Percentiles rank a stretch among this genome's conserved stretches.
These are phyloP conservation scores for Pantelozetes paolii DNA, from an alignment of 2,888 invertebrate genomes.

Conservation along the genomic window DNA sequence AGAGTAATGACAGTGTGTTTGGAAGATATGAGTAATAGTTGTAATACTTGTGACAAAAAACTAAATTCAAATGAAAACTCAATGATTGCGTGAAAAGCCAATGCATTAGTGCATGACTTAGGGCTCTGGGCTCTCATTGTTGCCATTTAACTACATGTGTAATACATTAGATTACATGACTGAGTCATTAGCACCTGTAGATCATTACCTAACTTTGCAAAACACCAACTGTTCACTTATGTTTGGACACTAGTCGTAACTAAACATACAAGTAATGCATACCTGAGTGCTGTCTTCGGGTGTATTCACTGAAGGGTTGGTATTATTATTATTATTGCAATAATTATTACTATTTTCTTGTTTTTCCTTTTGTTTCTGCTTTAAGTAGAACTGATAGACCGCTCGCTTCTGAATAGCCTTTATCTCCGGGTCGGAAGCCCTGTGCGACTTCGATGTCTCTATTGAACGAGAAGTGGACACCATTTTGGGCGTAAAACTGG, in stretches of 20 bases:
- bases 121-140: background rate
- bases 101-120: background rate
- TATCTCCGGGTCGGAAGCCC: conserved; percentile 32
- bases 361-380: conserved; percentile 56
- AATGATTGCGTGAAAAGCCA: conserved; percentile 15
- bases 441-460: background rate
- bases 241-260: background rate
- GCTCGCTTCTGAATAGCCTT: conserved; percentile 44
- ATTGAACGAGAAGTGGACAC: background rate
- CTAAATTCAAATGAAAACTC: conserved; percentile 33
- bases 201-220: background rate
- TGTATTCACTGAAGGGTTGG: background rate
- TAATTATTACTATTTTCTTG: conserved; percentile 25
- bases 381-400: conserved; percentile 65
- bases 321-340: background rate
- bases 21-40: background rate
- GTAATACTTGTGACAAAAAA: conserved; percentile 24
- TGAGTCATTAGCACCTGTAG: conserved; percentile 20
- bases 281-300: conserved; percentile 20
- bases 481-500: background rate
- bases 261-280: background rate
- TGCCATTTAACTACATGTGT: background rate
- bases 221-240: no score
- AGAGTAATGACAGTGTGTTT: conserved; percentile 24
- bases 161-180: background rate